Evolutionary conservation across 2,113 vertebrate genomes (phyloP).

Genomic region (Anser cygnoides): DNA sequence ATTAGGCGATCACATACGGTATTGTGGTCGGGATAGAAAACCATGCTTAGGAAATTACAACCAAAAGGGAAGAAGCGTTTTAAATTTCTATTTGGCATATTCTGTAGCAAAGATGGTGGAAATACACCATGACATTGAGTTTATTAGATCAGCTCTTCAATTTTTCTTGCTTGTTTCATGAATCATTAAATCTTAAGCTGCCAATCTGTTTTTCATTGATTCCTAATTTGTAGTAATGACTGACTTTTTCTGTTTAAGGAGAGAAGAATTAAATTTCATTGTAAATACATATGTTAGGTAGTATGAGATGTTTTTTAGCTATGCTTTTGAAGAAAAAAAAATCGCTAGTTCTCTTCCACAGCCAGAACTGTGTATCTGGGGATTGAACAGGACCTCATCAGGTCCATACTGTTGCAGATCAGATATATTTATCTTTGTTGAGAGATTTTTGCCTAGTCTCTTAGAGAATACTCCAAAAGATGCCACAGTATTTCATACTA

Average conservation of each 20-base stretch:
- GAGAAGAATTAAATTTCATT: neutral
- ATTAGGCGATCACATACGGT: neutral
- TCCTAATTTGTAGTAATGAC: neutral
- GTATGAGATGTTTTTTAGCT: neutral
- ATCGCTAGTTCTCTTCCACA: neutral
- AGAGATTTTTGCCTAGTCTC: neutral
- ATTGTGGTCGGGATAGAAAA: neutral
- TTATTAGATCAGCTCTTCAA: neutral
- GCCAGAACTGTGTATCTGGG: neutral
- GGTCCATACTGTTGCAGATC: neutral
- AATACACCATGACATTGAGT: neutral
- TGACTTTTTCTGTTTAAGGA: neutral
- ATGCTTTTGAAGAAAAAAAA: neutral
- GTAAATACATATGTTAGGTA: neutral
- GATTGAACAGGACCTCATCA: neutral
- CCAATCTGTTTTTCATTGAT: neutral
- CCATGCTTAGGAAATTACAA: neutral
- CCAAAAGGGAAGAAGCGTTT: neutral
- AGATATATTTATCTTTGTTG: neutral
- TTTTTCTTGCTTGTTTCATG: neutral
- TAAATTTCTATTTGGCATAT: neutral
- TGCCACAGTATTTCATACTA: neutral
- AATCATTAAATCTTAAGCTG: neutral
- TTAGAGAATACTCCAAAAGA: neutral
- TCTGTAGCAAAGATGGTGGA: neutral